phyloP scores from a whole-genome alignment of 2,888 invertebrate species.

The Epsilonema sp. region DNA sequence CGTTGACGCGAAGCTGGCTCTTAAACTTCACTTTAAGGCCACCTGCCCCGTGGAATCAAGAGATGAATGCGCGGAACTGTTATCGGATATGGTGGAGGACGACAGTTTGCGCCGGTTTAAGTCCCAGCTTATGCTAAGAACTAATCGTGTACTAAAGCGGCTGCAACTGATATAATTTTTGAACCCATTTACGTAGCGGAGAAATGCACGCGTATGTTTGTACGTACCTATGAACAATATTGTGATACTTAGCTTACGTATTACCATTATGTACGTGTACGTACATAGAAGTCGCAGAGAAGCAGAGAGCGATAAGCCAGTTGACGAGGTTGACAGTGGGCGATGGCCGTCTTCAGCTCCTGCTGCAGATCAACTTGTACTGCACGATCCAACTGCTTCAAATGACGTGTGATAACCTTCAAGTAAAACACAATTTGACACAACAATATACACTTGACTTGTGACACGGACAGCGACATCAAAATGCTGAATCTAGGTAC shows the following conservation, averaged over 20 bases:
- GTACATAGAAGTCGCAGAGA: conserved; percentile 6
- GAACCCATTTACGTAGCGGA: too few relatives aligned
- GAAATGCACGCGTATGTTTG: too few relatives aligned
- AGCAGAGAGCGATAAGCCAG: conserved; percentile 1
- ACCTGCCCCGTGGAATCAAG: conserved; percentile 43
- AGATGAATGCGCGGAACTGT: conserved; percentile 15
- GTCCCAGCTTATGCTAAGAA: too few relatives aligned
- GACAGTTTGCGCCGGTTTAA: neutral
- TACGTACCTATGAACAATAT: too few relatives aligned
- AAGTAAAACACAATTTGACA: neutral
- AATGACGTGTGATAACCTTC: neutral
- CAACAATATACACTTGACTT: too few relatives aligned
- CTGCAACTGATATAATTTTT: too few relatives aligned
- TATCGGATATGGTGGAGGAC: neutral
- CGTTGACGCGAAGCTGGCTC: conserved; percentile 58
- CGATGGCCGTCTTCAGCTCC: conserved; percentile 1
- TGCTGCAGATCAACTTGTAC: neutral
- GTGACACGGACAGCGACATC: too few relatives aligned
- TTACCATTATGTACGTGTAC: too few relatives aligned
- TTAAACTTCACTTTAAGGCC: conserved; percentile 76
- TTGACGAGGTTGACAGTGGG: neutral
- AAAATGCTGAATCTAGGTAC: too few relatives aligned
- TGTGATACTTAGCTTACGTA: too few relatives aligned
- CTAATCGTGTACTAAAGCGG: too few relatives aligned
- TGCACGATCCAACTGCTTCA: neutral